Evolutionary conservation across 2,888 invertebrate species (phyloP).

Genomic region (Sepioteuthis lessoniana): DNA sequence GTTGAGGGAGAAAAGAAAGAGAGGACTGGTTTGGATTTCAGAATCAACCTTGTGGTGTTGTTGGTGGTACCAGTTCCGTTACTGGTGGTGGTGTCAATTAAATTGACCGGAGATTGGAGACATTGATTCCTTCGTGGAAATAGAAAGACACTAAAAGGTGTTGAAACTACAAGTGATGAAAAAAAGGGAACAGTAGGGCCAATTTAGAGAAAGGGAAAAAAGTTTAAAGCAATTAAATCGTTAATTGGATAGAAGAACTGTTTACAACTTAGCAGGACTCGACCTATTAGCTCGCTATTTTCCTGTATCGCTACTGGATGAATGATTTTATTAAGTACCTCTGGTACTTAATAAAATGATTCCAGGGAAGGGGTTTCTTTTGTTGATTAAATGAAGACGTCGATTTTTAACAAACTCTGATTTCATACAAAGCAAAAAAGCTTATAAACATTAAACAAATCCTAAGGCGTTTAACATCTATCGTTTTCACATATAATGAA

Average conservation of each 20-base stretch:
- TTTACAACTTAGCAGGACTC: not conserved
- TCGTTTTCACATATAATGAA: too few species aligned
- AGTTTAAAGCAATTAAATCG: not conserved
- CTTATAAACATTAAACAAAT: not conserved
- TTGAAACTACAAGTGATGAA: not conserved
- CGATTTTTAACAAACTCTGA: not conserved
- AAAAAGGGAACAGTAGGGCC: not conserved
- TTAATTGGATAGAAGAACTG: not conserved
- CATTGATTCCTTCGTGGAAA: not conserved
- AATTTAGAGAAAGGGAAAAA: not conserved
- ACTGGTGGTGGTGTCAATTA: not conserved
- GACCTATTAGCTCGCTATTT: not conserved
- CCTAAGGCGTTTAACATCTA: not conserved
- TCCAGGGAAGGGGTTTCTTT: not conserved
- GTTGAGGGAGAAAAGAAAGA: not conserved
- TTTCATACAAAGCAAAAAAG: not conserved
- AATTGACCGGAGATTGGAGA: not conserved
- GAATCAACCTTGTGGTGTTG: not conserved
- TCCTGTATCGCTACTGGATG: not conserved
- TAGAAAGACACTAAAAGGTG: not conserved
- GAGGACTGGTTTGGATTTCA: not conserved
- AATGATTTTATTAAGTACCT: constrained; percentile 12
- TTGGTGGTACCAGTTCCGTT: constrained; percentile 4
- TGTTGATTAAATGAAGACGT: not conserved
- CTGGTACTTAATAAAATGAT: not conserved